phyloP scores from a whole-genome alignment of 1,140 invertebrate genomes.

The Vanessa atalanta region DNA sequence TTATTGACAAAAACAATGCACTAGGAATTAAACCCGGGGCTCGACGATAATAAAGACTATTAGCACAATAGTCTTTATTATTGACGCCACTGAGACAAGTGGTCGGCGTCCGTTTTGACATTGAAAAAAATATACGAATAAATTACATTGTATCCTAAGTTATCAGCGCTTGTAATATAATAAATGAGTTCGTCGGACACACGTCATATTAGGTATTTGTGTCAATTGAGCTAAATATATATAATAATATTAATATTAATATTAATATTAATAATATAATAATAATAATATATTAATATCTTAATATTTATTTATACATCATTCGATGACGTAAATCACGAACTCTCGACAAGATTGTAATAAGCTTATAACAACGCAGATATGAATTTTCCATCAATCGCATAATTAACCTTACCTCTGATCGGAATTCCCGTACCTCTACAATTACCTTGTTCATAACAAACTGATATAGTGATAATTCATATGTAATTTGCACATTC shows the following conservation, averaged over 20 bases:
- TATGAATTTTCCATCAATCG: constrained; percentile 34
- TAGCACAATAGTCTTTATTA: neutral
- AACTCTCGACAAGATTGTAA: constrained; percentile 19
- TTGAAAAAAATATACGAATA: neutral
- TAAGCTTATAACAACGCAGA: constrained; percentile 12
- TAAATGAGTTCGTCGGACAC: neutral
- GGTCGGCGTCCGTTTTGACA: neutral
- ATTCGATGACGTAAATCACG: constrained; percentile 34
- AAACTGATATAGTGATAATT: constrained; percentile 14
- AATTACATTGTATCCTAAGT: no score
- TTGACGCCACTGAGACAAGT: no score
- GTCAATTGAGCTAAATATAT: neutral
- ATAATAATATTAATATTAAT: no score
- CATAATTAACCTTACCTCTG: constrained; percentile 20
- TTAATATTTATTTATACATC: constrained; percentile 24
- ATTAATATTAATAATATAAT: no score
- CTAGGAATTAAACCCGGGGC: no score
- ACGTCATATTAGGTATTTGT: neutral
- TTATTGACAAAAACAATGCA: no score
- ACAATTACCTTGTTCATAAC: constrained; percentile 24
- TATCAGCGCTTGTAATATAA: neutral
- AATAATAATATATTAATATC: no score
- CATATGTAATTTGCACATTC: neutral
- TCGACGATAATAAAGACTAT: neutral
- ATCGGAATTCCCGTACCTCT: constrained; percentile 25